Evolutionary conservation across 2,113 vertebrate species (phyloP), one percentile per base, ranked within the genome.

Genomic region (Salvelinus sp.): DNA sequence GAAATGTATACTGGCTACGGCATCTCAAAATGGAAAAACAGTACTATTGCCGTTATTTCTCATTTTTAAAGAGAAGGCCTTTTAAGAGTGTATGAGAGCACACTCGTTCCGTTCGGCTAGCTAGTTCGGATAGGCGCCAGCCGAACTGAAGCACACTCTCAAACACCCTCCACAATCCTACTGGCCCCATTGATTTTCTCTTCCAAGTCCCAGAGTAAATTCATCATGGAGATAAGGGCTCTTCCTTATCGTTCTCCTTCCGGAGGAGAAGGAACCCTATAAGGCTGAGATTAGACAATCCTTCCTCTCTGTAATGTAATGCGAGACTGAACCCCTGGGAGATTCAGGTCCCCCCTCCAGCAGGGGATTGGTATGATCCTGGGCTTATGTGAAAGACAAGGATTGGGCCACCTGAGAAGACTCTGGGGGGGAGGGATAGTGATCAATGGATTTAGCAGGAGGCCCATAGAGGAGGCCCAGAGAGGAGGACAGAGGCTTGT

Each of bases 171-270:
- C 30, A 70, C 75, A 76, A 12, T 63, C 65, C 60, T 22, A 80
- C 78, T 50, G 70, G 3, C 74, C 76, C 84, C 74, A 92, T 87
- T 87, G 91, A 91, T 92, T 92, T 90, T 73, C 68, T 77, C 50
- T 82, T 85, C 80, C 80, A 82, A 27, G 9, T 80, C 81, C 74
- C 50, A 74, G 80, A 86, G 88, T 84, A 85, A 91, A 92, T 92
- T 89, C 84, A 88, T 90, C 87, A 90, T 62, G 76, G 73, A 86
- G 91, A 90, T 93, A 91, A 90, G 76, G 80, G 78, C 50, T 80
- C 79, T 85, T 87, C 87, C 86, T 83, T 88, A 64, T 81, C 82
- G 70, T 86, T 86, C 86, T 75, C 12, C 72, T 62, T 73, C 60
- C 27, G 25, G 69, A 47, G 67, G 70, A 86, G 73, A 79, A 87